Evolutionary conservation across 1,140 invertebrate genomes (phyloP).

Genomic region (Paraescarpia echinospica): DNA sequence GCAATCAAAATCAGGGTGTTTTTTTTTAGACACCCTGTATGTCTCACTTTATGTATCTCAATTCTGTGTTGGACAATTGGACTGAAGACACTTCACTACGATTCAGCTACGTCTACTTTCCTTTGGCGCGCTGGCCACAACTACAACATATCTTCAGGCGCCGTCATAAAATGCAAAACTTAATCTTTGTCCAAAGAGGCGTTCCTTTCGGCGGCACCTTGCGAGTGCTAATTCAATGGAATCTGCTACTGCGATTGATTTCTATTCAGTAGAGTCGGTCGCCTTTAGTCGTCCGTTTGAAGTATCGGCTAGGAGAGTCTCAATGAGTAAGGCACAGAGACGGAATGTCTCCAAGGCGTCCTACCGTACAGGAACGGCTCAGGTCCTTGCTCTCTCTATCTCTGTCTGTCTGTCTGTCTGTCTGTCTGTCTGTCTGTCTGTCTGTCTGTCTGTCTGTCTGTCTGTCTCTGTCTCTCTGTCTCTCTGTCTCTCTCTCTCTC

Average conservation of each 20-base stretch:
- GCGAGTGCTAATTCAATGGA: not conserved
- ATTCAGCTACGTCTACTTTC: not conserved
- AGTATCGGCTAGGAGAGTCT: not conserved
- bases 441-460: too few relatives aligned
- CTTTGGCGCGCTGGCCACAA: not conserved
- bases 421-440: too few relatives aligned
- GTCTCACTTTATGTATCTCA: too few relatives aligned
- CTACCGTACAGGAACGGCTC: too few relatives aligned
- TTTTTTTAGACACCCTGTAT: too few relatives aligned
- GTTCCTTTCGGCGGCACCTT: not conserved
- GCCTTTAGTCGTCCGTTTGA: not conserved
- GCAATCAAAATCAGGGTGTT: too few relatives aligned
- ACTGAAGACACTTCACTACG: not conserved
- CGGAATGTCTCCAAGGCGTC: not conserved
- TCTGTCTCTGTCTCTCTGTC: conserved; percentile 29
- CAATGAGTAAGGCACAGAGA: not conserved
- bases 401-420: too few relatives aligned
- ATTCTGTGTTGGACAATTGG: not conserved
- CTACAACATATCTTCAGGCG: not conserved
- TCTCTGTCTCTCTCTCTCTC: conserved; percentile 30
- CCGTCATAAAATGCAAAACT: not conserved
- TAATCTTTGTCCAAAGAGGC: not conserved
- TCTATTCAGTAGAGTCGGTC: not conserved
- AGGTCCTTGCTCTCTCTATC: too few relatives aligned
- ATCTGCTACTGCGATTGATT: not conserved